Evolutionary conservation across 2,888 invertebrate genomes (phyloP).

Genomic region (Coecobrya sp.): DNA sequence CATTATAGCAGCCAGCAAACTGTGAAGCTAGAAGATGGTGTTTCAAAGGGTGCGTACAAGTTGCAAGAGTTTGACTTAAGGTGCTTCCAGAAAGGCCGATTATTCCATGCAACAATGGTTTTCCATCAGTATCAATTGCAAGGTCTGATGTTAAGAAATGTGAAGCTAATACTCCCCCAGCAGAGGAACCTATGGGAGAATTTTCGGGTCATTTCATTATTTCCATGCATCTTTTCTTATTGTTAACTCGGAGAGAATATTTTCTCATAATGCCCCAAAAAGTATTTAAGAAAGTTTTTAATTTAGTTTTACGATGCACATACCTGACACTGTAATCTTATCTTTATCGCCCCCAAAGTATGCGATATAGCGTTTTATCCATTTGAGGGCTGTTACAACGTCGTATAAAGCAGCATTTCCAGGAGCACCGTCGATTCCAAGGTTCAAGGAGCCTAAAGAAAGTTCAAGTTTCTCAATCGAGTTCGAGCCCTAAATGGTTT

Average conservation of each 20-base stretch:
- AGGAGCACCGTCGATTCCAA: slow-evolving; percentile 81
- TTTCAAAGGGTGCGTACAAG: slow-evolving; percentile 79
- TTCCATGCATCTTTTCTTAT: no score
- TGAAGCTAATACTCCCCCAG: slow-evolving; percentile 81
- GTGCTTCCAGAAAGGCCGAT: slow-evolving; percentile 82
- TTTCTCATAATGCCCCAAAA: slow-evolving; percentile 31
- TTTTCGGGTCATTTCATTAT: no score
- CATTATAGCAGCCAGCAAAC: slow-evolving; percentile 71
- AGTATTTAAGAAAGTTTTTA: not conserved
- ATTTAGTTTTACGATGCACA: no score
- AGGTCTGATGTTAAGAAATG: slow-evolving; percentile 79
- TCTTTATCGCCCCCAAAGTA: slow-evolving; percentile 72
- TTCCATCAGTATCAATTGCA: slow-evolving; percentile 44
- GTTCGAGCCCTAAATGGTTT: no score
- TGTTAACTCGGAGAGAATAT: no score
- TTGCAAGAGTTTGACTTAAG: slow-evolving; percentile 77
- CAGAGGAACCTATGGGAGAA: slow-evolving; percentile 80
- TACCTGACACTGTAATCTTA: slow-evolving; percentile 72
- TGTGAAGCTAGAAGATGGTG: slow-evolving; percentile 77
- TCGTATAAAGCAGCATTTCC: slow-evolving; percentile 83
- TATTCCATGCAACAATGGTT: slow-evolving; percentile 61
- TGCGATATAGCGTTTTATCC: slow-evolving; percentile 81
- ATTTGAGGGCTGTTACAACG: slow-evolving; percentile 79
- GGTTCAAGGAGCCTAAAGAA: slow-evolving; percentile 79
- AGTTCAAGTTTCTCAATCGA: slow-evolving; percentile 27